Evolutionary conservation across 2,888 invertebrate genomes (phyloP).

Genomic region (Temnothorax unifasciatus): DNA sequence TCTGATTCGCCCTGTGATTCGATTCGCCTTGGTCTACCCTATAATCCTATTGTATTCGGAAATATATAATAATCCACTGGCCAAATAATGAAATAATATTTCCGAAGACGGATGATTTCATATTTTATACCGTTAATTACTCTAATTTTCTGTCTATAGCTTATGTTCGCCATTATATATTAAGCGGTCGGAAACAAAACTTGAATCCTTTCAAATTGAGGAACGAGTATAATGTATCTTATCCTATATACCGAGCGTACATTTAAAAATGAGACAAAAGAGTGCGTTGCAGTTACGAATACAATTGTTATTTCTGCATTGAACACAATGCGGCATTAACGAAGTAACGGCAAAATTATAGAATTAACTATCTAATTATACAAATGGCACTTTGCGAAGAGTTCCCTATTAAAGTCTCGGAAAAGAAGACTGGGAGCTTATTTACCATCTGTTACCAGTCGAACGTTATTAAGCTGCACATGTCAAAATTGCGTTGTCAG

Average conservation of each 20-base stretch:
- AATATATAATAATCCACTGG: not conserved
- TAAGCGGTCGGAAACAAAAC: not conserved
- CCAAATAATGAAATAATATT: not conserved
- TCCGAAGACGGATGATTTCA: not conserved
- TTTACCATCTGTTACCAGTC: conserved; percentile 13
- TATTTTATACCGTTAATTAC: not conserved
- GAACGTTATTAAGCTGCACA: conserved; percentile 18
- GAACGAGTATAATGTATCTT: not conserved
- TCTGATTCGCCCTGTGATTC: too few relatives aligned
- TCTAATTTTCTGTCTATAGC: not conserved
- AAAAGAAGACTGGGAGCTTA: not conserved
- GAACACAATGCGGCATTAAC: conserved; percentile 14
- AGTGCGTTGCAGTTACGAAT: not conserved
- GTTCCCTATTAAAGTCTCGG: not conserved
- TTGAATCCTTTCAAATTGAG: not conserved
- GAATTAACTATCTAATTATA: conserved; percentile 17
- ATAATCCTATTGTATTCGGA: not conserved
- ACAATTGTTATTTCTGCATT: not conserved
- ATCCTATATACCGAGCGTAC: not conserved
- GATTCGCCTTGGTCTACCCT: too few relatives aligned
- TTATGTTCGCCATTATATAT: not conserved
- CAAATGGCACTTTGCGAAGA: not conserved
- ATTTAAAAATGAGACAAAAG: not conserved
- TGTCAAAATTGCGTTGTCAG: conserved; percentile 19
- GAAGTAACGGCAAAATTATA: conserved; percentile 13